Evolutionary conservation across 2,113 vertebrate species (phyloP).

Genomic region (Phocoena sinus): DNA sequence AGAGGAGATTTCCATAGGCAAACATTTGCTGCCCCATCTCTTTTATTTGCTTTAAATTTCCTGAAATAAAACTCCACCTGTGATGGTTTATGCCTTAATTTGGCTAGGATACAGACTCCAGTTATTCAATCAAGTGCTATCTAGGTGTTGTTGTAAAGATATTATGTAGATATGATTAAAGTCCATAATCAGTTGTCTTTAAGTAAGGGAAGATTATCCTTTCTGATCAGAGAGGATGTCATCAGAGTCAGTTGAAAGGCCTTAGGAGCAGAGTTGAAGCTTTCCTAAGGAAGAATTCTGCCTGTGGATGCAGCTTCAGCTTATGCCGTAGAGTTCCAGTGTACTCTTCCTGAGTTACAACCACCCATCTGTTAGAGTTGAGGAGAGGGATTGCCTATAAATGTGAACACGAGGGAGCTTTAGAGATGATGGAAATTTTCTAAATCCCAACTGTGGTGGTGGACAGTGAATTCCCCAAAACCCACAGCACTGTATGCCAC

Average conservation of each 20-base stretch:
- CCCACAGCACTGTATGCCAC: neutral
- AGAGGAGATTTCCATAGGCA: neutral
- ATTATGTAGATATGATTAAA: neutral
- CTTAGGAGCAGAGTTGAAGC: neutral
- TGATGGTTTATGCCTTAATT: neutral
- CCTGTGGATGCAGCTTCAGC: neutral
- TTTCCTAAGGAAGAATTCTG: neutral
- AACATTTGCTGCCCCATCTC: neutral
- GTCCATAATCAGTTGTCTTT: neutral
- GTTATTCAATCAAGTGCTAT: neutral
- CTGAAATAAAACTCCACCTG: neutral
- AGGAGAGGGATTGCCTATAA: neutral
- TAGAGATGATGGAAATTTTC: neutral
- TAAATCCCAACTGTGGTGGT: neutral
- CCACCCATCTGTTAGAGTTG: neutral
- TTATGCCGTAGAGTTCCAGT: neutral
- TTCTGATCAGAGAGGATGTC: neutral
- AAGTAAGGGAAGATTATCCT: neutral
- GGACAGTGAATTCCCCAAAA: neutral
- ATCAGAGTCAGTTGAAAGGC: neutral
- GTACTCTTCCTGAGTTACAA: neutral
- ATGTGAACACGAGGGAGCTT: neutral
- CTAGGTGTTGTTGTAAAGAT: neutral
- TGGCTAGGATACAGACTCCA: neutral
- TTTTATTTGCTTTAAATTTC: slow-evolving; percentile 2